Percentiles rank a stretch among this genome's conserved stretches.
These are phyloP conservation scores for Neelides folsomi DNA, from an alignment of 2,888 invertebrate genomes.

Conservation along the genomic window DNA sequence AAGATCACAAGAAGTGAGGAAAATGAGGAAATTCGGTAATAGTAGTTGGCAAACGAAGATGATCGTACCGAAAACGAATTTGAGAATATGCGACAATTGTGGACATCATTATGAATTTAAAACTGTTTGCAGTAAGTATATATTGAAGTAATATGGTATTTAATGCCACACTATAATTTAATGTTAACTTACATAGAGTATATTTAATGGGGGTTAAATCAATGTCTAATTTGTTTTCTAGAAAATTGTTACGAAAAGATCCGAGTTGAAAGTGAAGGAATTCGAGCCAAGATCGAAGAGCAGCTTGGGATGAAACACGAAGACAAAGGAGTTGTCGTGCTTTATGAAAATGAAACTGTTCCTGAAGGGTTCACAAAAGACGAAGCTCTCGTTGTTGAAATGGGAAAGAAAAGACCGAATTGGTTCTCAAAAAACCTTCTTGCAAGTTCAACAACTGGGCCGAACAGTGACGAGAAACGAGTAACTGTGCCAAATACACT, in stretches of 20 bases:
- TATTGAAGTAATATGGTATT: constrained; percentile 1
- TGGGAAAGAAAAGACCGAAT: constrained; percentile 66
- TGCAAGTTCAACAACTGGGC: constrained; percentile 59
- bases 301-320: constrained; percentile 57
- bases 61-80: constrained; percentile 54
- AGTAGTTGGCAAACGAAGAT: constrained; percentile 56
- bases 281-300: constrained; percentile 60
- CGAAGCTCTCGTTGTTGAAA: constrained; percentile 66
- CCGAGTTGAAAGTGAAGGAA: constrained; percentile 62
- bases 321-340: constrained; percentile 69
- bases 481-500: too few species aligned
- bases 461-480: constrained; percentile 33
- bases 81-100: constrained; percentile 64
- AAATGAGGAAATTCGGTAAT: constrained; percentile 57
- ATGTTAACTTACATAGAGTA: not conserved
- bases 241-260: constrained; percentile 74
- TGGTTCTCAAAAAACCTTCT: constrained; percentile 81
- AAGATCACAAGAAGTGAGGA: constrained; percentile 59
- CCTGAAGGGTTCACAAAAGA: constrained; percentile 37
- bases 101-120: constrained; percentile 70
- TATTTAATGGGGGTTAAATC: not conserved
- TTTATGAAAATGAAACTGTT: constrained; percentile 67
- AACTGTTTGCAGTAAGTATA: constrained; percentile 61
- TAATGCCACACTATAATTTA: not conserved
- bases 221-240: constrained; percentile 38